Evolutionary conservation across 2,888 invertebrate species (phyloP), one percentile per base, ranked within the genome.

Genomic region (Pseudococcus jackbeardsleyi): DNA sequence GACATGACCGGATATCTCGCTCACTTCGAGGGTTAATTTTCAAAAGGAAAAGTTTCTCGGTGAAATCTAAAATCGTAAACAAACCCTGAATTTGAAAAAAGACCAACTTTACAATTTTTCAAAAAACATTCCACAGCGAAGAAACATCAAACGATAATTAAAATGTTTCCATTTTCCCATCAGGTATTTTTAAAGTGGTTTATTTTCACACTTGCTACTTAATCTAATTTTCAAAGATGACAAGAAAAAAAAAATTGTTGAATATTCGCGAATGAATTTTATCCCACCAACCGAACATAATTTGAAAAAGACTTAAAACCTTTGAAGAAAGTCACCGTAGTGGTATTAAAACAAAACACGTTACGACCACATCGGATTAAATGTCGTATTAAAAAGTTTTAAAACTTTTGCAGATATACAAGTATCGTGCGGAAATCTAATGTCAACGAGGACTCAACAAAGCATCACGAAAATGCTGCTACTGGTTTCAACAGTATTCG

Each of bases 401-500:
- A 59, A 33, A 26, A 22, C 19, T 85, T 82, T 89, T 89, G 33
- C 89, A 90, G 90, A 89, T 84, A 86, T 89, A 90, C 12, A 91
- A 90, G 17, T 91, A 5, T 92, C 92, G 0, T 92, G 92, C 42
- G 91, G 92, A 89, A 93, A 92, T 90, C 91, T 92, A 42, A 91
- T 92, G 17, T 92, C 93, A 0, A 92, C 92, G 2, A 92, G 92
- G 89, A 93, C 92, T 88, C 93, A 94, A 90, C 93, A 93, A 89
- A 93, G 92, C 90, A 93, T 94, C 50, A 94, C 94, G n/a, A 94
- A 94, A 91, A 94, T 94, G 93, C 91, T 95, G 26, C 91, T 95
- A 0, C 91, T 94, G 4, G 94, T 94, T 85, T 94, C 94, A n/a
- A 93, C 94, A 0, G 94, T 94, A 9, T 95, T 95, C 90, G 92